Conservation (phyloP, 2,113 vertebrate genomes). For the Myrmecophaga tridactyla region DNA sequence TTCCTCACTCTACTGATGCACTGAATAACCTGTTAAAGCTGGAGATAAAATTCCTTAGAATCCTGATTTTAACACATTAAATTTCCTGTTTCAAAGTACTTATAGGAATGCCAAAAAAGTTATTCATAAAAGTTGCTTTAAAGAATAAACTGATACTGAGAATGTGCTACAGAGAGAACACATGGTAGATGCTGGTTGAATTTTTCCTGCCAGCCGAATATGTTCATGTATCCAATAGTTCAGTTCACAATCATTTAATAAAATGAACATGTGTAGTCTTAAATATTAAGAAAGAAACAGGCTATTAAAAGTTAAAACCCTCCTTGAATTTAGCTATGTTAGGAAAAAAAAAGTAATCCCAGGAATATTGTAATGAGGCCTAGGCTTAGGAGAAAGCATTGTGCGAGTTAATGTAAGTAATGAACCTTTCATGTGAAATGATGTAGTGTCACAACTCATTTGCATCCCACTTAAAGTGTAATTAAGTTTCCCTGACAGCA, state of each 20-base stretch:
- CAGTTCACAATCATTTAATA: constrained; percentile 73
- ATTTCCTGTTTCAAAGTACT: not conserved
- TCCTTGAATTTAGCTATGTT: constrained; percentile 64
- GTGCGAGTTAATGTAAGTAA: constrained; percentile 86
- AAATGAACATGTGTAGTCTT: constrained; percentile 74
- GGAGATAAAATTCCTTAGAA: not conserved
- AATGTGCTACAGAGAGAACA: not conserved
- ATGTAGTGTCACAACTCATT: constrained; percentile 90
- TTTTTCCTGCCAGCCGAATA: constrained; percentile 40
- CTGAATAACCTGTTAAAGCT: not conserved
- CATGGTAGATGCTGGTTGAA: not conserved
- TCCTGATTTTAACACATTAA: constrained; percentile 12
- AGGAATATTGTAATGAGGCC: constrained; percentile 77
- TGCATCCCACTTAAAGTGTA: constrained; percentile 89
- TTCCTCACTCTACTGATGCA: not conserved
- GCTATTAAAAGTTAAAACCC: constrained; percentile 77
- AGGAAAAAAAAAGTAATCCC: constrained; percentile 68
- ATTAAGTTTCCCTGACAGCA: constrained; percentile 89
- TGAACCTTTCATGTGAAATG: constrained; percentile 90
- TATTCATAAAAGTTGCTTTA: not conserved
- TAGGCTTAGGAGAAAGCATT: constrained; percentile 78
- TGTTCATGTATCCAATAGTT: constrained; percentile 40
- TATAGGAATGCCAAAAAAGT: not conserved
- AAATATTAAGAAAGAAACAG: constrained; percentile 70
- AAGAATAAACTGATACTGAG: not conserved